These are phyloP conservation scores for Sphaeramia orbicularis DNA, from an alignment of 2,797 vertebrate species.

Conservation along the genomic window DNA sequence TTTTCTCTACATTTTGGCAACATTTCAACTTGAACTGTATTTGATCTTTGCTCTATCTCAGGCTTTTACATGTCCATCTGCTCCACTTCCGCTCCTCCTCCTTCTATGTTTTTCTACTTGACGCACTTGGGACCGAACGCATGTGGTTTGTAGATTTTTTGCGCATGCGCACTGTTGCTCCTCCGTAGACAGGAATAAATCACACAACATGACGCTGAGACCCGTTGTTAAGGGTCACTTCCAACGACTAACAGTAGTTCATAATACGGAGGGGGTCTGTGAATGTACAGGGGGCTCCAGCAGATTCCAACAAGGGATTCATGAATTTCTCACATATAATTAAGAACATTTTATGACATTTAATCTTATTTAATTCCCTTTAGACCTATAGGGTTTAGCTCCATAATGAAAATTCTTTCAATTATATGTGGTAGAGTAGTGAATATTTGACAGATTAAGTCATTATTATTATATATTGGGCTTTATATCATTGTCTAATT, in stretches of 20 bases:
- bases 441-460: background rate
- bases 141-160: conserved; percentile 59
- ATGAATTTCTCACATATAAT: background rate
- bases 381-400: background rate
- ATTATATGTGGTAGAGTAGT: background rate
- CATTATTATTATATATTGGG: background rate
- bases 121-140: conserved; percentile 67
- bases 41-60: rapidly evolving
- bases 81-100: conserved; percentile 28
- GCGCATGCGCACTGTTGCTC: conserved; percentile 81
- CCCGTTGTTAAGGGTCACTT: conserved; percentile 37
- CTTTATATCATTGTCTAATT: background rate
- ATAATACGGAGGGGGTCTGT: conserved; percentile 24
- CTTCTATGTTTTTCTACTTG: rapidly evolving
- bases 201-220: conserved; percentile 42
- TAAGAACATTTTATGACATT: background rate
- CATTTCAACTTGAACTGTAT: rapidly evolving
- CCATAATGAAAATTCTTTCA: background rate
- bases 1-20: too few relatives aligned
- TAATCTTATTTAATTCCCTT: background rate
- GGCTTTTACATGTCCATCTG: conserved; percentile 8
- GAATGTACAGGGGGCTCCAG: background rate
- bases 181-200: conserved; percentile 46
- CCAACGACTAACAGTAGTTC: conserved; percentile 28
- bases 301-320: background rate